These are phyloP conservation scores for Samia ricini DNA, from an alignment of 1,140 invertebrate genomes.

Conservation along the genomic window DNA sequence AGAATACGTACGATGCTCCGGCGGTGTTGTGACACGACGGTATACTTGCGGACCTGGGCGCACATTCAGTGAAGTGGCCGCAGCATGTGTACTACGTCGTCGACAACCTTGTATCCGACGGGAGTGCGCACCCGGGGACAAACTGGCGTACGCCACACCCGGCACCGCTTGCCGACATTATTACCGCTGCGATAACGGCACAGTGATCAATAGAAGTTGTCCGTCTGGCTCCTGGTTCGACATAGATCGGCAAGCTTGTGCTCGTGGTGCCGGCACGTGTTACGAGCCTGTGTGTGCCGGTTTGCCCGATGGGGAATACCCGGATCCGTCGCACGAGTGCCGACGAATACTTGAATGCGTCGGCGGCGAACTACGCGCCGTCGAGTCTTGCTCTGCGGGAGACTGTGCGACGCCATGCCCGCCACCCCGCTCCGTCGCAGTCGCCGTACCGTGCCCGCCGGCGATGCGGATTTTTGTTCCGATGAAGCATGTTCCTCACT, in stretches of 20 bases:
- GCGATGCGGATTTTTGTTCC: constrained; percentile 66
- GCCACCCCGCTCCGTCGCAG: constrained; percentile 46
- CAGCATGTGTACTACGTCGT: constrained; percentile 54
- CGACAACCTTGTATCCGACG: constrained; percentile 56
- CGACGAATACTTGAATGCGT: constrained; percentile 43
- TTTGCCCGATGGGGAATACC: constrained; percentile 60
- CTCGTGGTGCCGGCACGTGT: constrained; percentile 65
- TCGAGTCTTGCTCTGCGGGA: constrained; percentile 44
- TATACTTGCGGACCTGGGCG: constrained; percentile 57
- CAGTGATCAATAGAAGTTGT: constrained; percentile 63
- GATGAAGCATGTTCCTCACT: constrained; percentile 64
- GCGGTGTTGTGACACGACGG: constrained; percentile 39
- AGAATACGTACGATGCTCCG: constrained; percentile 55
- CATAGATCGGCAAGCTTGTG: constrained; percentile 71
- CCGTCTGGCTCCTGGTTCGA: constrained; percentile 75
- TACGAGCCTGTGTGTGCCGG: constrained; percentile 64
- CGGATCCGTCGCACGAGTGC: constrained; percentile 65
- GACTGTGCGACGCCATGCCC: constrained; percentile 43
- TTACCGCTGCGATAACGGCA: constrained; percentile 73
- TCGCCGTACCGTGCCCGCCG: constrained; percentile 55
- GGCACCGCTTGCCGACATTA: constrained; percentile 75
- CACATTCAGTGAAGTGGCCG: constrained; percentile 57
- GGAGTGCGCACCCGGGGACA: constrained; percentile 50
- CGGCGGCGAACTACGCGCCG: constrained; percentile 46
- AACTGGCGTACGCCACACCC: constrained; percentile 72